These are phyloP conservation scores for Eutolmus rufibarbis DNA, from an alignment of 2,888 invertebrate genomes.

Conservation along the genomic window DNA sequence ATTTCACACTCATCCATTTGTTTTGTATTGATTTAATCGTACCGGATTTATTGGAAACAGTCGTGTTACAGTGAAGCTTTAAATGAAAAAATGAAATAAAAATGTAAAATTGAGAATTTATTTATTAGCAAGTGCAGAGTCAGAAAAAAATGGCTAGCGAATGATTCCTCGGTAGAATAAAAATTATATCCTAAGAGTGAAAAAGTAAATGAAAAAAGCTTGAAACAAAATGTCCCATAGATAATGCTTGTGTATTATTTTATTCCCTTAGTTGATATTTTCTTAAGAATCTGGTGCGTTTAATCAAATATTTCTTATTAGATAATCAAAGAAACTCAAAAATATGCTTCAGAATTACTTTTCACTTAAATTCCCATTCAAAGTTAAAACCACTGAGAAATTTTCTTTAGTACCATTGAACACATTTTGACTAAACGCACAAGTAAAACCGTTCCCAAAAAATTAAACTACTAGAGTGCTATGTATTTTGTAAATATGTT, in stretches of 20 bases:
- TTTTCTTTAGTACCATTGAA: constrained; percentile 7
- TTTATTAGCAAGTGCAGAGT: not conserved
- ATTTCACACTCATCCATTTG: not conserved
- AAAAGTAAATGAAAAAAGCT: not conserved
- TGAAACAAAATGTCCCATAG: not conserved
- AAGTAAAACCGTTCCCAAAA: constrained; percentile 34
- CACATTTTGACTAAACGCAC: constrained; percentile 35
- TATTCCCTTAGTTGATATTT: not conserved
- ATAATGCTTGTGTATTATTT: not conserved
- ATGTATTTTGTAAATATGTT: constrained; percentile 24
- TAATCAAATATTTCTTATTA: not conserved
- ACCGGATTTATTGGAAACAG: not conserved
- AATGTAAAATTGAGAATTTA: not conserved
- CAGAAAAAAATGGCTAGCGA: not conserved
- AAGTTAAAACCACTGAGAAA: not conserved
- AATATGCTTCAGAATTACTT: not conserved
- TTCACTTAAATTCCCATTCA: not conserved
- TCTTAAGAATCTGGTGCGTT: not conserved
- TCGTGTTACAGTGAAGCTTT: no score
- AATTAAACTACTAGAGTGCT: not conserved
- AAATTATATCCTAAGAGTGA: not conserved
- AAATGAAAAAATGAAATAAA: not conserved
- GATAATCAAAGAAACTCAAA: not conserved
- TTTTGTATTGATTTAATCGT: no score
- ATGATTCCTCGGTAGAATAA: not conserved